Evolutionary conservation across 2,888 invertebrate genomes (phyloP), one percentile per base, ranked within the genome.

Genomic region (Parapristionchus giblindavisi): DNA sequence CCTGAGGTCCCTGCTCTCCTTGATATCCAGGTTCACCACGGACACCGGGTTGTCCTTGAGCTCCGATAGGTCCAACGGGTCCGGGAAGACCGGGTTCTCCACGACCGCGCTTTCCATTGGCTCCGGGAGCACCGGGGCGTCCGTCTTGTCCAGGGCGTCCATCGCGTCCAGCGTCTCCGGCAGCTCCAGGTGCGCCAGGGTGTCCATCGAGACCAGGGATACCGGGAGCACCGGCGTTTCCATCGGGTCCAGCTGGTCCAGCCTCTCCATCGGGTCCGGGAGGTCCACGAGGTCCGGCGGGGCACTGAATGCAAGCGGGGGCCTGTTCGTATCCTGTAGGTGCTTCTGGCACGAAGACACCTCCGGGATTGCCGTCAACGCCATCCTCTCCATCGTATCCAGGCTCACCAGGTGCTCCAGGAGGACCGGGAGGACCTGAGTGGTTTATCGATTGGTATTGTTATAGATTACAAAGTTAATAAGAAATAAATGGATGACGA

Each of bases 351-450:
- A 71, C 72, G 48, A 71, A 71, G 24, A 58, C 52, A 6, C 66
- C 72, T 11, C 72, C 76, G 0, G 75, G 54, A 17, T 56, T 54
- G 48, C 76, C 76, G 48, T 43, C 56, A 8, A 51, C 32, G 27
- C 78, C 77, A 51, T 75, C 51, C 17, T 70, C 58, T 27, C 81
- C 81, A 56, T 76, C 71, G n/a, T 29, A 24, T 17, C 81, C 81
- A 36, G 80, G 76, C 58, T 81, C 79, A 29, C 81, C 81, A 32
- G 56, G 34, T 6, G 54, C 24, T 51, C 77, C 76, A 24, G 38
- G 51, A 34, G 76, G 63, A 27, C 78, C 78, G 60, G 77, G 75
- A 54, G 77, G 76, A 17, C 78, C 78, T 60, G 51, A 27, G 29
- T n/a, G n/a, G n/a, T n/a, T n/a, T n/a, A n/a, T n/a, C n/a, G n/a